phyloP scores from a whole-genome alignment of 2,888 invertebrate genomes.

The Hydroisotoma schaefferi region DNA sequence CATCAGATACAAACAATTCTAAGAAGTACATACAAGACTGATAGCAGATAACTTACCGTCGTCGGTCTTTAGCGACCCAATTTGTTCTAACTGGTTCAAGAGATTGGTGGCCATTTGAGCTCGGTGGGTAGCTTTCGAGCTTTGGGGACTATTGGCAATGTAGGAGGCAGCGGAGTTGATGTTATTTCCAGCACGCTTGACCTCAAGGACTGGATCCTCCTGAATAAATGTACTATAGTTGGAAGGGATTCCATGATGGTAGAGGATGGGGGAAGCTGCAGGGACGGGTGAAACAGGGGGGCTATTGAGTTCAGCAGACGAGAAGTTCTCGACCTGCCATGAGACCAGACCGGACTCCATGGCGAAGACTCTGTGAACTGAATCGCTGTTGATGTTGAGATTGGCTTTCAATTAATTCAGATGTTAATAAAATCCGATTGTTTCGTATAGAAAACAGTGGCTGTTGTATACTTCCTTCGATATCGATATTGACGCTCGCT shows the following conservation, averaged over 20 bases:
- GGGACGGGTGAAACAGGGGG: slow-evolving; percentile 40
- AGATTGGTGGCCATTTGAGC: slow-evolving; percentile 34
- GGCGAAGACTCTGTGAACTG: slow-evolving; percentile 30
- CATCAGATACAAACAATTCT: not conserved
- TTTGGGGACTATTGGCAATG: slow-evolving; percentile 5
- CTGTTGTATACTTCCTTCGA: slow-evolving; percentile 23
- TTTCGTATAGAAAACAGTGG: slow-evolving; percentile 21
- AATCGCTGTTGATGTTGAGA: slow-evolving; percentile 17
- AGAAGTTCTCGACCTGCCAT: slow-evolving; percentile 47
- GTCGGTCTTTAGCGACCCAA: slow-evolving; percentile 1
- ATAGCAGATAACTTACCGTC: not conserved
- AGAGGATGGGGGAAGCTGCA: slow-evolving; percentile 32
- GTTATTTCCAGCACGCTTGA: slow-evolving; percentile 17
- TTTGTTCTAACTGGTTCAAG: slow-evolving; percentile 30
- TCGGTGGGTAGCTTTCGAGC: slow-evolving; percentile 26
- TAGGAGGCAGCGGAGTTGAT: not conserved
- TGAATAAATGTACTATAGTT: no score
- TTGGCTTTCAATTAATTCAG: slow-evolving; percentile 4
- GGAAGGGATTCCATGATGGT: slow-evolving; percentile 15
- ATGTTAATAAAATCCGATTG: not conserved
- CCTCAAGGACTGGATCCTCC: slow-evolving; percentile 3
- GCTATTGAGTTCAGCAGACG: slow-evolving; percentile 45
- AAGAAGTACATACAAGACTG: not conserved
- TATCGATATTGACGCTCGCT: slow-evolving; percentile 12
- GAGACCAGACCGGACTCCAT: slow-evolving; percentile 46